Percentiles rank a stretch among this genome's conserved stretches.
These are phyloP conservation scores for Scomber scombrus DNA, from an alignment of 2,113 vertebrate genomes.

Conservation along the genomic window DNA sequence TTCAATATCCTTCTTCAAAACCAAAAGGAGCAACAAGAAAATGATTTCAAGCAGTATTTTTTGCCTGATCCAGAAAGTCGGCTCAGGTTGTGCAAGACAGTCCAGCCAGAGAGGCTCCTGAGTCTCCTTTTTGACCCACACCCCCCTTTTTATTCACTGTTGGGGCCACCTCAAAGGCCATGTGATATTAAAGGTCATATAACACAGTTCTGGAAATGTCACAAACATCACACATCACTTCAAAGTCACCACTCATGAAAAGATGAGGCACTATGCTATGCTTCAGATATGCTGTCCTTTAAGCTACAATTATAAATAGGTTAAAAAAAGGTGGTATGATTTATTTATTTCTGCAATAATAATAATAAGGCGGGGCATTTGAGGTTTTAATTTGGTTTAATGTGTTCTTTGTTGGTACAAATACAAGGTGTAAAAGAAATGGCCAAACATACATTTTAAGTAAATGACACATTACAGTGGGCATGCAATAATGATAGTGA, in stretches of 20 bases:
- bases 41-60: background rate
- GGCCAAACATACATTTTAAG: too few relatives aligned
- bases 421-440: too few relatives aligned
- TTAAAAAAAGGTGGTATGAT: too few relatives aligned
- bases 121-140: slow-evolving; percentile 57
- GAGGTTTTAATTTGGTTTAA: too few relatives aligned
- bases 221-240: slow-evolving; percentile 72
- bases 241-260: slow-evolving; percentile 51
- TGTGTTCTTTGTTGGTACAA: too few relatives aligned
- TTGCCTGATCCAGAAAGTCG: slow-evolving; percentile 21
- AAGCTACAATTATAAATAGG: background rate
- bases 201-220: slow-evolving; percentile 79
- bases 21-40: too few relatives aligned
- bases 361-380: too few relatives aligned
- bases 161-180: slow-evolving; percentile 74
- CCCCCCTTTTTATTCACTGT: slow-evolving; percentile 29
- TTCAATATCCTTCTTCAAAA: too few relatives aligned
- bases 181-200: slow-evolving; percentile 78
- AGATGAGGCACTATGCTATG: background rate
- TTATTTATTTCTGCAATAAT: too few relatives aligned
- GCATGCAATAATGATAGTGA: too few relatives aligned
- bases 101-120: slow-evolving; percentile 35
- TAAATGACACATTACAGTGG: too few relatives aligned
- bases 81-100: background rate
- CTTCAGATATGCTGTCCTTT: background rate